Evolutionary conservation across 2,797 vertebrate species (phyloP), one percentile per base, ranked within the genome.

Genomic region (Cuculus canorus): DNA sequence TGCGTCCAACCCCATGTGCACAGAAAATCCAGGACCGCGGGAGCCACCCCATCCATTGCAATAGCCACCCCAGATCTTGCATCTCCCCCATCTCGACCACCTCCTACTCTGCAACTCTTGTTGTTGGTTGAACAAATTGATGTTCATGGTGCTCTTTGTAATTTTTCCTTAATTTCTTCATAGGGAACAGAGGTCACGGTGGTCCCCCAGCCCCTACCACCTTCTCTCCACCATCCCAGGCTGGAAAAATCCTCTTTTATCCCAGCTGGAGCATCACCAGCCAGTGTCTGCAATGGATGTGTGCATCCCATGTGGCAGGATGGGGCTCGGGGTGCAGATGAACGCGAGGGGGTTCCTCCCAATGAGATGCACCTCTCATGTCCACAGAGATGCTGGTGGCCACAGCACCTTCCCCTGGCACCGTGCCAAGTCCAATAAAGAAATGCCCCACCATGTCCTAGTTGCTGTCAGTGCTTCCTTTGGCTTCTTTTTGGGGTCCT

Each of bases 341-440:
- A 79, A 48, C 65, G 18, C 0, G 5, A 69, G 18, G 18, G 61
- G 23, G 14, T 25, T 16, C 21, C 33, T 53, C 52, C 59, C 23
- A 1, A 1, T 1, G 8, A 52, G 50, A 57, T 2, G 2, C 33
- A 25, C 10, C 7, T 27, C 52, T 41, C 1, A 0, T 37, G 47
- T 54, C 56, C 8, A 0, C 4, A 11, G 60, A 28, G 37, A n/a
- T 77, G 21, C 47, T 7, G 7, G 43, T 3, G 53, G 54, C 24
- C 75, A 7, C 45, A 4, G 0, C 11, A 2, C 0, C 5, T 69
- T 48, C 48, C 68, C 73, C 14, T 3, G 0, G 11, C 50, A 45
- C 56, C 6, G 0, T 2, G 0, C n/a, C 0, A 2, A 53, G 9
- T 5, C 72, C 65, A 96, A 96, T 92, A 96, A 96, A 95, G 68